Base-by-base conservation (phyloP, 2,888 invertebrate genomes). In the Rhyacophila evoluta region DNA sequence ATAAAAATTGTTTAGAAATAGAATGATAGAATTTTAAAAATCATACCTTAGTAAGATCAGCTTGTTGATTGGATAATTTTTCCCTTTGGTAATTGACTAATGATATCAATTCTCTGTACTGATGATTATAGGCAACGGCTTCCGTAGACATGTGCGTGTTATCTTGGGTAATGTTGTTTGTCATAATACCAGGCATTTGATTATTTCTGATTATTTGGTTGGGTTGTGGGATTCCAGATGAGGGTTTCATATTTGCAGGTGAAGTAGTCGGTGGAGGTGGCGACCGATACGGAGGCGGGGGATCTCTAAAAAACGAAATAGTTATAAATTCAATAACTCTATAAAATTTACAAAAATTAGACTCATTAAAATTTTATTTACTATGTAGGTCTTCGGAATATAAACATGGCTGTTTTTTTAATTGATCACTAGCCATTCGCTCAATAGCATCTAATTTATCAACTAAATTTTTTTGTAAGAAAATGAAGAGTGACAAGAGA, bases 81-180 rank as follows among this genome's bases (percentile, higher is more conserved):
- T 98, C 97, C 81, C 97, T 91, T 87, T 98, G 98, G 86, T 94
- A 95, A 88, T 97, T 97, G 79, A 98, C 96, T 84, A 98, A 90
- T 79, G 95, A 94, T 80, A 97, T 92, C 81, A 98, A 91, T 87
- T 97, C 97, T 84, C 93, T 91, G 84, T 95, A 95, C 86, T 95
- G 94, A 78, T 92, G 92, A 86, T 93, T 94, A 86, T 93, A 94
- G 79, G 92, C 90, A 77, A 93, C 92, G n/a, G 92, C 91, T 83
- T 94, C 94, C 1, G 91, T 90, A 77, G 68, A 71, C 41, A 79
- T 71, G 38, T 77, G 72, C 15, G 74, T 72, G 12, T 86, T 83
- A 27, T 87, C 87, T 1, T 83, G 81, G 67, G 84, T 87, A 87
- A 68, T 88, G 87, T 74, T 73, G 28, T 72, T 33, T 37, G 75